These are phyloP conservation scores for Eunapius fragilis DNA, from an alignment of 37 sponge, comb jelly and placozoan species.

Conservation along the genomic window DNA sequence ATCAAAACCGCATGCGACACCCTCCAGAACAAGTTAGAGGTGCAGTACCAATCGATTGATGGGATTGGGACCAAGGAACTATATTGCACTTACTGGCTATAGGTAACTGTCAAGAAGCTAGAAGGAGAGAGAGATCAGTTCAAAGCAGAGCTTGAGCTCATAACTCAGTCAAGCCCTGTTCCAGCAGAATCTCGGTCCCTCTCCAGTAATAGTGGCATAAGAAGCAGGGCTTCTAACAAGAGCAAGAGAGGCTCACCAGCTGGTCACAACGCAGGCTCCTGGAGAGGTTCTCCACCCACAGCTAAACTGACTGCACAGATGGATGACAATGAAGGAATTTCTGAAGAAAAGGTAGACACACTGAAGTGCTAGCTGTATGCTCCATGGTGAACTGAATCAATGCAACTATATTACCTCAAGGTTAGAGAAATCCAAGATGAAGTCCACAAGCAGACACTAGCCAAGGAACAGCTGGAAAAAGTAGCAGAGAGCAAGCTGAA, in stretches of 20 bases:
- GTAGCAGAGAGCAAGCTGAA: not conserved
- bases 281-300: not conserved
- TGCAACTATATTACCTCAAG: not conserved
- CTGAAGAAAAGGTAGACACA: not conserved
- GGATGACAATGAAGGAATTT: not conserved
- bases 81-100: not conserved
- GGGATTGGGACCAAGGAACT: not conserved
- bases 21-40: not conserved
- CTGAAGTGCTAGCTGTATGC: not conserved
- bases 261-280: no score
- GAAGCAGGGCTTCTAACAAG: not conserved
- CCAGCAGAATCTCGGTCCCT: not conserved
- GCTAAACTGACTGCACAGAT: not conserved
- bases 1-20: not conserved
- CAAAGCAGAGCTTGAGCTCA: not conserved
- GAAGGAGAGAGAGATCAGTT: conserved; percentile 7
- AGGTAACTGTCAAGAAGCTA: not conserved
- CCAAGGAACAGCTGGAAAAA: conserved; percentile 1
- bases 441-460: not conserved
- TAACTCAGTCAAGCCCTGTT: not conserved
- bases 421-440: conserved; percentile 1
- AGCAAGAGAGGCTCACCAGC: not conserved
- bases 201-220: not conserved
- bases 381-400: no score
- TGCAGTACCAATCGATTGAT: not conserved